Evolutionary conservation across 1,140 invertebrate species (phyloP).

Genomic region (Caenorhabditis remanei): DNA sequence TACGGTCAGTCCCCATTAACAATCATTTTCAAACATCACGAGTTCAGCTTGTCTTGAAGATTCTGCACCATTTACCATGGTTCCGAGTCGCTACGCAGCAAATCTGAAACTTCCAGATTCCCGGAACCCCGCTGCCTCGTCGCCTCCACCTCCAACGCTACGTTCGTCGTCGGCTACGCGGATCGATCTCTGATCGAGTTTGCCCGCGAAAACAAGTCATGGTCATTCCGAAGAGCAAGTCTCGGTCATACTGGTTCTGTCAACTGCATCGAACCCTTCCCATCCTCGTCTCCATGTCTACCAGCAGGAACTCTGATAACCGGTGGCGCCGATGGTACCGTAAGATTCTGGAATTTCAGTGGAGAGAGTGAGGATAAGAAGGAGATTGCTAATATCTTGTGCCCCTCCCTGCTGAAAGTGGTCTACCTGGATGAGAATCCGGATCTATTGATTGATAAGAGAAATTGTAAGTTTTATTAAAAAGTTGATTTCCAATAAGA

Average conservation of each 20-base stretch:
- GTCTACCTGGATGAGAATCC: conserved; percentile 33
- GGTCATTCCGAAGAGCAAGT: conserved; percentile 41
- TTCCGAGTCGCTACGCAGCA: no score
- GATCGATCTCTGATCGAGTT: conserved; percentile 53
- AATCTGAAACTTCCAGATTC: conserved; percentile 26
- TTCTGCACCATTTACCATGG: no score
- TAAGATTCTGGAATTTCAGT: conserved; percentile 16
- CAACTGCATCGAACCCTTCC: conserved; percentile 35
- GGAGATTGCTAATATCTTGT: conserved; percentile 30
- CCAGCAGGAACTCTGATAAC: conserved; percentile 43
- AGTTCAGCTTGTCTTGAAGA: no score
- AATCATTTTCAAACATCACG: no score
- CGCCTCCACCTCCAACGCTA: neutral
- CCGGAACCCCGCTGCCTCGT: conserved; percentile 16
- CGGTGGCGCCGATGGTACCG: conserved; percentile 30
- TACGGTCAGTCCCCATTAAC: no score
- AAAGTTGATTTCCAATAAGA: no score
- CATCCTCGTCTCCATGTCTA: conserved; percentile 22
- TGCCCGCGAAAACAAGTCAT: conserved; percentile 19
- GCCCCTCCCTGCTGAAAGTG: conserved; percentile 5
- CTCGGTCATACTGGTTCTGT: conserved; percentile 35
- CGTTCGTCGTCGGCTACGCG: conserved; percentile 29
- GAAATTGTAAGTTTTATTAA: conserved; percentile 14
- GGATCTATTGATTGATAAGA: conserved; percentile 14
- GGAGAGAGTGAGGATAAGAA: conserved; percentile 25